Evolutionary conservation across 2,888 invertebrate genomes (phyloP).

Genomic region (Hydriomena furcata): DNA sequence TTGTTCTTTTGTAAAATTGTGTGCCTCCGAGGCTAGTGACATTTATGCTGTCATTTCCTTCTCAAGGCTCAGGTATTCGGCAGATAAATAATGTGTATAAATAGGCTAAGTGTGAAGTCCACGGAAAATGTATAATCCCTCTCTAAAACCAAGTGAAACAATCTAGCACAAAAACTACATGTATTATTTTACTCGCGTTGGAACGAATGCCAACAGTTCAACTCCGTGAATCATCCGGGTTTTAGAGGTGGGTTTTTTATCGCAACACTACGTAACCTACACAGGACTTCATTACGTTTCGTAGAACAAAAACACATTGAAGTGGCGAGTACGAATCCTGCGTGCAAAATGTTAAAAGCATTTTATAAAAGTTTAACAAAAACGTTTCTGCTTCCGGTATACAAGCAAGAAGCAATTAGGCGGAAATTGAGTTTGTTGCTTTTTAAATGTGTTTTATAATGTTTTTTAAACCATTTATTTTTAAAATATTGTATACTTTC

Average conservation of each 20-base stretch:
- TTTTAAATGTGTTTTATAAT: slow-evolving; percentile 21
- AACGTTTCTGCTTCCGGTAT: slow-evolving; percentile 29
- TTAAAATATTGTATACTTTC: not conserved
- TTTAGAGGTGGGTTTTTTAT: not conserved
- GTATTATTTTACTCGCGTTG: too few relatives aligned
- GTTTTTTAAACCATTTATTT: slow-evolving; percentile 25
- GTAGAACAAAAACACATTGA: slow-evolving; percentile 36
- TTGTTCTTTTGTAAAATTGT: too few relatives aligned
- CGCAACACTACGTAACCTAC: slow-evolving; percentile 15
- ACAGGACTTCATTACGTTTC: slow-evolving; percentile 32
- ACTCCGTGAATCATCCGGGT: not conserved
- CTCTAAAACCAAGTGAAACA: too few relatives aligned
- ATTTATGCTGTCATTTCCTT: too few relatives aligned
- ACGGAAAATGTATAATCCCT: too few relatives aligned
- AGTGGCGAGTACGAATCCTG: slow-evolving; percentile 23
- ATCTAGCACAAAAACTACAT: too few relatives aligned
- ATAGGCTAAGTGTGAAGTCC: too few relatives aligned
- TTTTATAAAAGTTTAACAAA: slow-evolving; percentile 30
- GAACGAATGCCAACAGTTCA: too few relatives aligned
- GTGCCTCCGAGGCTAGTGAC: too few relatives aligned
- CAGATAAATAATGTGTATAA: too few relatives aligned
- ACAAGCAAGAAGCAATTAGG: slow-evolving; percentile 29
- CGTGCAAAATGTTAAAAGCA: slow-evolving; percentile 31
- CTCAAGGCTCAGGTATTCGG: too few relatives aligned
- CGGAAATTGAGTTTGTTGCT: slow-evolving; percentile 29